Base-by-base conservation (phyloP, 2,797 vertebrate genomes). In the Rhinella marina region DNA sequence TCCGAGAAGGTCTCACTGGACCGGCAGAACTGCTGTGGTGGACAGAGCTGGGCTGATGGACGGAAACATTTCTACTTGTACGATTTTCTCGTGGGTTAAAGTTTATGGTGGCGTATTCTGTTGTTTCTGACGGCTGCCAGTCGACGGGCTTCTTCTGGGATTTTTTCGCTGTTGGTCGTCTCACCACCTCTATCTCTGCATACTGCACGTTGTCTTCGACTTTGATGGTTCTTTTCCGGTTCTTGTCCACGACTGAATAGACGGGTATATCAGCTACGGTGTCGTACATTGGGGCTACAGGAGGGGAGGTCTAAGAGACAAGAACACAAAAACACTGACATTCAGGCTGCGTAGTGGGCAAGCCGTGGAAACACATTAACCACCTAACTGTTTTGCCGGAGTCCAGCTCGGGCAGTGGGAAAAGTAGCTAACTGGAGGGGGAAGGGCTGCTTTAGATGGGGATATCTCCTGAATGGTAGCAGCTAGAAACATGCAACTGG, bases 41-140 rank as follows among this genome's bases (percentile, higher is more conserved):
- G 25, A 4, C 25, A 21, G 59, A 14, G 1, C 59, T 62, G 3
- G 6, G 4, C 7, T 2, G 77, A 6, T 8, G 2, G 16, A 12
- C 10, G 27, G 25, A 14, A n/a, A 16, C 17, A 13, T 68, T 68
- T 68, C 1, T 48, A 0, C 21, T 54, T 52, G n/a, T 6, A 10
- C 27, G 41, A 41, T 48, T 50, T 12, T 76, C 32, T 12, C 25
- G 25, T 50, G 19, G 48, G 10, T 93, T 92, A 75, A 95, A 95
- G 86, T 91, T 92, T 76, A 96, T 94, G 50, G 92, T 95, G 11
- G 95, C 95, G 0, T 96, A 96, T 12, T 95, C 95, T 0, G 94
- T 95, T 6, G 93, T 17, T 61, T 68, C 21, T 21, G 91, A 0
- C 90, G 92, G 89, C 92, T 92, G 82, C 62, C 72, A 50, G 93